phyloP scores from a whole-genome alignment of 2,113 vertebrate species.

The Cebidichthys violaceus region DNA sequence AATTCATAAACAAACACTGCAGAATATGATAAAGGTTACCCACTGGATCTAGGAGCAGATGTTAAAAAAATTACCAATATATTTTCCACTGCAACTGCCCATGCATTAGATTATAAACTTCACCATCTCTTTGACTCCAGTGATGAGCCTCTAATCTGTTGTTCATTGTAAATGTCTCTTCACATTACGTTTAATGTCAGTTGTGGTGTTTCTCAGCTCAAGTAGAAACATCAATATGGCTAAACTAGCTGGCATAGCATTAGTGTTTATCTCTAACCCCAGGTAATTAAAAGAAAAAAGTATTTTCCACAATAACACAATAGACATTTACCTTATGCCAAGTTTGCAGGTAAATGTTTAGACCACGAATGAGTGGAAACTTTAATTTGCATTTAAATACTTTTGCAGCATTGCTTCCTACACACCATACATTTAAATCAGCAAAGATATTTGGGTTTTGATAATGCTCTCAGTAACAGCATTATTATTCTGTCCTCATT shows the following conservation, averaged over 20 bases:
- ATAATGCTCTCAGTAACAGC: not conserved
- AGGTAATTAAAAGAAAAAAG: not conserved
- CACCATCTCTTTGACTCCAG: not conserved
- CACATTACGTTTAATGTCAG: conserved; percentile 26
- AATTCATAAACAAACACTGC: not conserved
- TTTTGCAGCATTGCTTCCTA: not conserved
- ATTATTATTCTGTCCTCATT: not conserved
- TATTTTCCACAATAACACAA: conserved; percentile 1
- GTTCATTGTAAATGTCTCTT: conserved; percentile 13
- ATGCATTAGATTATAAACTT: conserved; percentile 14
- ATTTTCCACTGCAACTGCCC: not conserved
- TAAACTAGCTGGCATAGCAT: not conserved
- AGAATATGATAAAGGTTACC: not conserved
- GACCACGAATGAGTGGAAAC: not conserved
- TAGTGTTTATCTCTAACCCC: not conserved
- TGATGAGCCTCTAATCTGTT: not conserved
- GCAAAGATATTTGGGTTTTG: not conserved
- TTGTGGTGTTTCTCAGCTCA: not conserved
- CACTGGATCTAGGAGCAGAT: conserved; percentile 1
- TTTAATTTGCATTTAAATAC: conserved; percentile 17
- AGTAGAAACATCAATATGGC: not conserved
- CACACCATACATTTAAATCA: not conserved
- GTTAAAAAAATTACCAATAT: no score
- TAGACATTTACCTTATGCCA: not conserved
- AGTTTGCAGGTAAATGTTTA: not conserved